phyloP scores from a whole-genome alignment of 1,140 invertebrate species.

The Lepidurus packardi region DNA sequence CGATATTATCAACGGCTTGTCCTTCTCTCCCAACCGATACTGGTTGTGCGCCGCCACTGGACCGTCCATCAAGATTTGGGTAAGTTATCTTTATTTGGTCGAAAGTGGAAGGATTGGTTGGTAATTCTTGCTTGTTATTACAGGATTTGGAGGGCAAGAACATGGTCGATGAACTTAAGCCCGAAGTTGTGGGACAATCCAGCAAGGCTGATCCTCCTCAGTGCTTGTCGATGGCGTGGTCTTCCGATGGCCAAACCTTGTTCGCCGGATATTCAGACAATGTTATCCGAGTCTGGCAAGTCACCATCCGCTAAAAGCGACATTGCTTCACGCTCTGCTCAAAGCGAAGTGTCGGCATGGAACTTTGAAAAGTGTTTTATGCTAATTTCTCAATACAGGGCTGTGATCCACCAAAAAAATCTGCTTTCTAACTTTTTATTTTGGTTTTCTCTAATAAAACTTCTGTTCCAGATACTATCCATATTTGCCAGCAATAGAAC shows the following conservation, averaged over 20 bases:
- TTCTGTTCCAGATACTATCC: no score
- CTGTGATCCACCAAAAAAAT: neutral
- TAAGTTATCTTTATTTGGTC: conserved; percentile 41
- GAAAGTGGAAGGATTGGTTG: neutral
- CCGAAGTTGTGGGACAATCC: conserved; percentile 71
- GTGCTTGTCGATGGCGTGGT: conserved; percentile 97
- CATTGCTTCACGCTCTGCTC: neutral
- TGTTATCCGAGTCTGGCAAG: conserved; percentile 97
- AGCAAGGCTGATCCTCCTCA: conserved; percentile 82
- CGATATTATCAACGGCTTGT: conserved; percentile 95
- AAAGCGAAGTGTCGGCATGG: neutral
- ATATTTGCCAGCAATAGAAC: no score
- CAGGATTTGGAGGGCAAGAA: conserved; percentile 98
- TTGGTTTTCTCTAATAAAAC: no score
- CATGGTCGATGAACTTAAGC: conserved; percentile 95
- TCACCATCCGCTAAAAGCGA: conserved; percentile 47
- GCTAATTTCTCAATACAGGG: neutral
- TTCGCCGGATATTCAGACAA: conserved; percentile 99
- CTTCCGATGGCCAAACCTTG: conserved; percentile 95
- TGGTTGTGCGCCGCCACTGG: conserved; percentile 99
- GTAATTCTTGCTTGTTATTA: conserved; percentile 34
- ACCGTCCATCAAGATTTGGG: conserved; percentile 98
- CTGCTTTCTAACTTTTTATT: neutral
- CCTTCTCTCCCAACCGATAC: conserved; percentile 99
- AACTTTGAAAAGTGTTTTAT: neutral